Evolutionary conservation across 1,140 invertebrate genomes (phyloP), one percentile per base, ranked within the genome.

Genomic region (Hycleus cichorii): DNA sequence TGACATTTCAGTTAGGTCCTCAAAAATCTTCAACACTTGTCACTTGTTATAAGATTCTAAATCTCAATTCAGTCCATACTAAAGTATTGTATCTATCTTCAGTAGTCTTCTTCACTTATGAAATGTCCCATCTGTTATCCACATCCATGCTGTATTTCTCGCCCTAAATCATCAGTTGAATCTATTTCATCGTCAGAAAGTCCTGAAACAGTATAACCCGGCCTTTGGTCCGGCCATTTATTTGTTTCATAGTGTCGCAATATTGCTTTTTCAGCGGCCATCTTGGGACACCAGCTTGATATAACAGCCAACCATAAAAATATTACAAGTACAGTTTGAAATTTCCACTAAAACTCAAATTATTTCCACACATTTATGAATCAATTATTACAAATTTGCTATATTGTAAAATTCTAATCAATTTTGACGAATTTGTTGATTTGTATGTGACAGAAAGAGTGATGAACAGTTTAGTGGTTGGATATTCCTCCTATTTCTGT

Each of bases 231-330:
- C 26, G 52, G 12, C 58, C 64, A 63, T 63, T 64, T 65, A 65
- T 65, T 63, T 63, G 64, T 65, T 63, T 63, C 58, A 53, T 63
- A 56, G 49, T 63, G 39, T 50, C 58, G 50, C 53, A 59, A 65
- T 63, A 65, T 65, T 65, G 57, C 64, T 61, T 65, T 64, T 61
- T 57, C 62, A 47, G 58, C 42, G 48, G 60, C 60, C 57, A 62
- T 62, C 56, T 57, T 60, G 50, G 52, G 54, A 49, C 64, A 61
- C 51, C 64, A 63, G 63, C 58, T 65, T 65, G 64, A 49, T 44
- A n/a, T 65, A 65, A 65, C 56, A 60, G 51, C 61, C 39, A 42
- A 39, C 61, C 55, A 61, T 65, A 65, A 63, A 65, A 63, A 59
- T 63, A 38, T 24, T 47, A 44, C 52, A 53, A 53, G 51, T 38